These are phyloP conservation scores for Pampusana beccarii DNA, from an alignment of 2,113 vertebrate genomes.

Conservation along the genomic window DNA sequence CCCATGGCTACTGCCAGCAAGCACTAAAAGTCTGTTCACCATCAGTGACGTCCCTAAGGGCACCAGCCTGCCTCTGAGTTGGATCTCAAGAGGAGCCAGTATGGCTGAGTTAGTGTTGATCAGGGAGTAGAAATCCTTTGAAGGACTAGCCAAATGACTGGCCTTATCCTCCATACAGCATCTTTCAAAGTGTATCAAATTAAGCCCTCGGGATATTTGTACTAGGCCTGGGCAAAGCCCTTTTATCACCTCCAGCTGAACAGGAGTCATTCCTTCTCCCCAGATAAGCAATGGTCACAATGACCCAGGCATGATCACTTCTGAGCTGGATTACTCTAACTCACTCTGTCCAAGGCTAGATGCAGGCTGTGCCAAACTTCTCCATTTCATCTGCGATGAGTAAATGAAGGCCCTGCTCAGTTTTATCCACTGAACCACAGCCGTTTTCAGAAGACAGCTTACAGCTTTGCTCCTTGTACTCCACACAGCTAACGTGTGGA, in stretches of 20 bases:
- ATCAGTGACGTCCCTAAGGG: not conserved
- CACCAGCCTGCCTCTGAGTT: not conserved
- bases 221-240: not conserved
- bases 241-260: conserved; percentile 45
- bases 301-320: not conserved
- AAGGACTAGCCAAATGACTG: not conserved
- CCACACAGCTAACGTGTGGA: not conserved
- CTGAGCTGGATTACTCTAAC: not conserved
- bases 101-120: conserved; percentile 34
- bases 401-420: not conserved
- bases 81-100: not conserved
- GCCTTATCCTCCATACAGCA: conserved; percentile 11
- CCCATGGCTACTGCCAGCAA: not conserved
- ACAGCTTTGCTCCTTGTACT: not conserved
- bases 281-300: conserved; percentile 44
- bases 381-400: not conserved
- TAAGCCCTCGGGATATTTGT: not conserved
- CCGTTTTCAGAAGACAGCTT: not conserved
- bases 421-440: not conserved
- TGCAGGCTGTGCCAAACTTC: not conserved
- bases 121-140: conserved; percentile 13
- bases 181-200: not conserved
- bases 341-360: not conserved
- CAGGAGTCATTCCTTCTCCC: not conserved
- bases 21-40: not conserved